These are phyloP conservation scores for Ernsta delagoae DNA, from an alignment of 2,888 invertebrate genomes.

Conservation along the genomic window DNA sequence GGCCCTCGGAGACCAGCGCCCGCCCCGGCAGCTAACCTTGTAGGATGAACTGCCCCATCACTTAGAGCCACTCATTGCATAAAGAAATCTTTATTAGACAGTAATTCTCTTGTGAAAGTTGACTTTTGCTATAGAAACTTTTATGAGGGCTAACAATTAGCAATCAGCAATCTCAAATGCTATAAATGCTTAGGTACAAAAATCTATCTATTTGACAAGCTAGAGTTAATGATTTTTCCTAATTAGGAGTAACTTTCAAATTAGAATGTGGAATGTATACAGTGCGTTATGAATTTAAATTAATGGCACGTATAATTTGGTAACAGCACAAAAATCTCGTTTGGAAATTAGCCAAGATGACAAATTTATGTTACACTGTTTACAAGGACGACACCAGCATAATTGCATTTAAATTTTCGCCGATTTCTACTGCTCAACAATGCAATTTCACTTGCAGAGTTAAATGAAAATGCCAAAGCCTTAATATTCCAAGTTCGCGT, in stretches of 20 bases:
- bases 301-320: slow-evolving; percentile 38
- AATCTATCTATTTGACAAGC: too few species aligned
- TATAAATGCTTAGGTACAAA: too few species aligned
- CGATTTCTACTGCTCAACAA: slow-evolving; percentile 79
- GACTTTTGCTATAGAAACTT: slow-evolving; percentile 45
- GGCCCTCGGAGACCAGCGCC: too few species aligned
- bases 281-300: slow-evolving; percentile 19
- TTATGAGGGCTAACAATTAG: slow-evolving; percentile 19
- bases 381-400: slow-evolving; percentile 56
- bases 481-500: slow-evolving; percentile 38
- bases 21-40: slow-evolving; percentile 56
- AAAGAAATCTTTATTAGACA: slow-evolving; percentile 70
- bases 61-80: slow-evolving; percentile 67
- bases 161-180: slow-evolving; percentile 7
- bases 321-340: slow-evolving; percentile 41
- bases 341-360: slow-evolving; percentile 42
- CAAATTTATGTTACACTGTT: slow-evolving; percentile 44
- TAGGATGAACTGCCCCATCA: slow-evolving; percentile 68
- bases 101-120: slow-evolving; percentile 75
- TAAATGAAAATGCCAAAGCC: slow-evolving; percentile 43
- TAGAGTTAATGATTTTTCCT: neutral
- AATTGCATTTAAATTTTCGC: slow-evolving; percentile 68
- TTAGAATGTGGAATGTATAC: neutral
- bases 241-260: slow-evolving; percentile 7
- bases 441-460: slow-evolving; percentile 74